These are phyloP conservation scores for Karalla daura DNA, from an alignment of 2,797 vertebrate species.

Conservation along the genomic window DNA sequence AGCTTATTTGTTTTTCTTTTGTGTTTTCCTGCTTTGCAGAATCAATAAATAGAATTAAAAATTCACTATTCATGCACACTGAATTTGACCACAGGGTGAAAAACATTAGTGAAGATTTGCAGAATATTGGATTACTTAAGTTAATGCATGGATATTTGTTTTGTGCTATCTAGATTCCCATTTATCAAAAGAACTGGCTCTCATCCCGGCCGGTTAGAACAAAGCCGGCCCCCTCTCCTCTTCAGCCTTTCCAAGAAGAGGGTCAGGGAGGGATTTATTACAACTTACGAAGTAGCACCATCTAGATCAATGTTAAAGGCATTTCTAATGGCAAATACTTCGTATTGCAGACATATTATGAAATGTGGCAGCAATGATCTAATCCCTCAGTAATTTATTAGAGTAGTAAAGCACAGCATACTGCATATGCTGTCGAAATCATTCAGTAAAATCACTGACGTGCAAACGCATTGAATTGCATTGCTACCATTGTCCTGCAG, in stretches of 20 bases:
- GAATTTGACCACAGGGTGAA: not conserved
- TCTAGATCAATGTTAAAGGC: constrained; percentile 44
- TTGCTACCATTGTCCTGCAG: constrained; percentile 50
- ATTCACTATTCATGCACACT: not conserved
- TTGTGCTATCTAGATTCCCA: not conserved
- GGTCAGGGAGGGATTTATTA: not conserved
- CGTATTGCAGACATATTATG: constrained; percentile 32
- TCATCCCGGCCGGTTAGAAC: not conserved
- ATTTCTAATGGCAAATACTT: constrained; percentile 42
- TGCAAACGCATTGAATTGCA: constrained; percentile 57
- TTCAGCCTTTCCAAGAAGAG: not conserved
- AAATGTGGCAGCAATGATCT: constrained; percentile 27
- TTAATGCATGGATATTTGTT: not conserved
- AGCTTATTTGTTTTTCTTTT: too few species aligned
- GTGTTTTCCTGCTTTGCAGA: too few species aligned
- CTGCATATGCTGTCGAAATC: constrained; percentile 41
- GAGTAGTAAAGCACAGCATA: constrained; percentile 28
- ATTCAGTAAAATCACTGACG: constrained; percentile 58
- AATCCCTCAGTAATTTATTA: constrained; percentile 46
- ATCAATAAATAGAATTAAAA: too few species aligned
- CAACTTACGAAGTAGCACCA: constrained; percentile 18
- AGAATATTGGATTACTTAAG: not conserved
- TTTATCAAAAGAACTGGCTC: not conserved
- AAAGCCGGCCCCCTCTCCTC: not conserved
- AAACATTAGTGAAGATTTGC: not conserved